phyloP scores from a whole-genome alignment of 1,140 invertebrate species.

The Monochamus saltuarius region DNA sequence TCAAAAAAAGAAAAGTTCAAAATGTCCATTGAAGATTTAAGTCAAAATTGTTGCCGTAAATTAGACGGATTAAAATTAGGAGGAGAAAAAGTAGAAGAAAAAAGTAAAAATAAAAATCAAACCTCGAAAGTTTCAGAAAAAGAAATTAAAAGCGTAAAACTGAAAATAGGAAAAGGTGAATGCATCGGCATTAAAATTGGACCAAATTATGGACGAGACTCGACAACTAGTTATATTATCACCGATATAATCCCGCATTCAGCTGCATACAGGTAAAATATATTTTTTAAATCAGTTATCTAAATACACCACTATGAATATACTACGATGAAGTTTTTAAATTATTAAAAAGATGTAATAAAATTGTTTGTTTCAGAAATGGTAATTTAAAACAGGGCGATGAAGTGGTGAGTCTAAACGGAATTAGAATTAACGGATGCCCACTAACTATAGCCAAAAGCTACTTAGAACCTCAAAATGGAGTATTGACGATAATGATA shows the following conservation, averaged over 20 bases:
- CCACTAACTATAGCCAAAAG: slow-evolving; percentile 56
- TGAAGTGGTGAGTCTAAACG: slow-evolving; percentile 83
- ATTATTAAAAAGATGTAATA: slow-evolving; percentile 11
- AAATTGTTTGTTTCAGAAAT: slow-evolving; percentile 59
- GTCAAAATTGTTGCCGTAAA: slow-evolving; percentile 21
- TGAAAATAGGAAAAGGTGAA: slow-evolving; percentile 55
- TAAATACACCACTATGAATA: no score
- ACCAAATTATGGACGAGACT: slow-evolving; percentile 51
- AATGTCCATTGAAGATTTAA: slow-evolving; percentile 25
- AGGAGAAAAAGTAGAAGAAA: not conserved
- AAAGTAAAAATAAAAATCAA: not conserved
- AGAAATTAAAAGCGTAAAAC: slow-evolving; percentile 52
- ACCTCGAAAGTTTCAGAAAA: slow-evolving; percentile 28
- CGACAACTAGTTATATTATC: slow-evolving; percentile 60
- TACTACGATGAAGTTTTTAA: slow-evolving; percentile 4
- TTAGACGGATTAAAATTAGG: slow-evolving; percentile 19
- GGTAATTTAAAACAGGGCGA: slow-evolving; percentile 76
- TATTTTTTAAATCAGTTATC: no score
- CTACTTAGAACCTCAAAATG: slow-evolving; percentile 34
- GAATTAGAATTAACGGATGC: slow-evolving; percentile 72
- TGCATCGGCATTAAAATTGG: slow-evolving; percentile 63
- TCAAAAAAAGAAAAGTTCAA: slow-evolving; percentile 15
- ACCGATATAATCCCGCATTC: slow-evolving; percentile 60
- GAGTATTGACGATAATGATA: slow-evolving; percentile 44
- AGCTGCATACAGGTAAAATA: slow-evolving; percentile 58